Base-by-base conservation (phyloP, 2,797 vertebrate species). In the Myotis daubentonii region DNA sequence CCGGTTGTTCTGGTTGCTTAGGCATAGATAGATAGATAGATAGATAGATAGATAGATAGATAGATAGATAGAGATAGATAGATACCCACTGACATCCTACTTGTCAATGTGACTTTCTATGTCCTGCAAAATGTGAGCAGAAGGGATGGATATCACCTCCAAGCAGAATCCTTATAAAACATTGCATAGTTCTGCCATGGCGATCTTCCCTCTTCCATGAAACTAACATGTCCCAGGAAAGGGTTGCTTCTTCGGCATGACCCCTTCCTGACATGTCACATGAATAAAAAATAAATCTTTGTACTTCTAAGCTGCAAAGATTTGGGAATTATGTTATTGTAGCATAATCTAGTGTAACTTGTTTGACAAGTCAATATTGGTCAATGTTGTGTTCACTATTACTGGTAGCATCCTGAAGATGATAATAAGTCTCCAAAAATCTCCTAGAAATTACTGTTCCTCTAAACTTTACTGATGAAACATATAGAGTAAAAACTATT, bases 271-370 rank as follows among this genome's bases (percentile, higher is more conserved):
- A 72, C 41, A 11, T 74, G 36, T 93, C 82, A 33, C 3, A 17
- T 62, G 55, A 80, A 53, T 36, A 75, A 82, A 36, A 92, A 75
- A 68, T 51, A 81, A 80, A 65, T 93, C 20, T 66, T 96, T 53
- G 20, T 72, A 74, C 80, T 38, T 84, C 1, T 74, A 38, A 70
- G 68, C 71, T 62, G 92, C 5, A 11, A 57, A 74, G 57, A 70
- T 51, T 47, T 92, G 38, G 28, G 36, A 60, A 20, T 76, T 91
- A 15, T 78, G 12, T 89, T 80, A 85, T 36, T 72, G 17, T 22
- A 84, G 16, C 19, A 55, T 74, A 65, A 60, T 41, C 53, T 95
- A 76, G 8, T 86, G 11, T 72, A 66, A 81, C 13, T 25, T 86
- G n/a, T 81, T 44, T 87, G 41, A 76, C 13, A 82, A 60, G 47